Conservation (phyloP, 2,797 vertebrate species). For the Argya squamiceps region DNA sequence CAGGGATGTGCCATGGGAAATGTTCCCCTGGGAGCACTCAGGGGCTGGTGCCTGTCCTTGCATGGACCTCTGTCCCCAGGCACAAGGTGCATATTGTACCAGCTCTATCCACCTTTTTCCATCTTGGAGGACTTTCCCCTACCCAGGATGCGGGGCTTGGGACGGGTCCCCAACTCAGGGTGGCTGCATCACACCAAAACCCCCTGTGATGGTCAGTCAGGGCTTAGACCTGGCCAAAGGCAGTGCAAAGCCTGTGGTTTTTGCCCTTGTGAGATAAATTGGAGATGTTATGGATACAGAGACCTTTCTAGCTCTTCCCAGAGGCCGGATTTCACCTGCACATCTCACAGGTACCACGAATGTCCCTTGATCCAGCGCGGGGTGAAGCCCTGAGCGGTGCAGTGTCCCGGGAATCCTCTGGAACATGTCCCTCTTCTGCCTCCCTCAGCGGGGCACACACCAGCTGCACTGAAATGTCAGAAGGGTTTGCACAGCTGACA, state of each 20-base stretch:
- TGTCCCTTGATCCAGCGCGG: fast-evolving
- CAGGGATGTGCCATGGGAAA: neutral
- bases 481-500: constrained; percentile 80
- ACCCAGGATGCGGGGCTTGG: neutral
- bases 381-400: neutral
- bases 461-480: constrained; percentile 84
- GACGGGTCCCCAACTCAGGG: neutral
- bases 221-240: neutral
- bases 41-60: neutral
- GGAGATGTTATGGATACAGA: fast-evolving
- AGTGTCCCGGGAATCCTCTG: neutral
- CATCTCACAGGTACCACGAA: neutral
- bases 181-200: neutral
- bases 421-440: neutral
- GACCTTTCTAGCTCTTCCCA: neutral
- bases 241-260: neutral
- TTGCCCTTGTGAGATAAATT: fast-evolving
- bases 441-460: neutral
- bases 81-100: neutral
- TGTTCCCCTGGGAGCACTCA: fast-evolving
- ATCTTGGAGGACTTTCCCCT: neutral
- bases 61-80: too few relatives aligned
- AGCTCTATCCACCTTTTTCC: neutral
- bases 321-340: fast-evolving
- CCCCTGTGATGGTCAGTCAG: fast-evolving